Base-by-base conservation (phyloP, 2,797 vertebrate species). In the Lophura swinhoii region DNA sequence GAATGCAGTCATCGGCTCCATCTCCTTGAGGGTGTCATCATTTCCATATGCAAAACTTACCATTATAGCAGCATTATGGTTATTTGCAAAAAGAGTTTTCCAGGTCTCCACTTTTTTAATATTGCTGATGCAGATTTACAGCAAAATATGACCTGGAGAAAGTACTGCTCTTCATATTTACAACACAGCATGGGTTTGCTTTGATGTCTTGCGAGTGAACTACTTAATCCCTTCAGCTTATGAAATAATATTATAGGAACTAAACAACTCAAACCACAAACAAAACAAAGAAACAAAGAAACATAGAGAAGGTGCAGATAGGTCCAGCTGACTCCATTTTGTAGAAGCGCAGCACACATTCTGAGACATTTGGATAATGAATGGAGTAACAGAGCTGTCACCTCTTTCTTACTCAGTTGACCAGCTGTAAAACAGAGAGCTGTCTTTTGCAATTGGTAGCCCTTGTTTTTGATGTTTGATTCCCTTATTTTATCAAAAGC, bases 381-480 rank as follows among this genome's bases (percentile, higher is more conserved):
- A 56, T 11, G 39, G 68, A 91, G 67, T 51, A 90, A 87, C 23
- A 68, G 51, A 88, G 64, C 74, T 78, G 77, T 84, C 86, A 82
- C 29, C 60, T 86, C 70, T 35, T 67, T 51, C n/a, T 77, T 86
- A 35, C 63, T 93, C 83, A 51, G 46, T 63, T 95, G 86, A 78
- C 92, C 95, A 93, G 80, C 80, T 84, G 58, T 41, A 53, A 64
- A 75, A 79, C 58, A 37, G 55, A 83, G 71, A 67, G 53, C 94
- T 91, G 84, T 33, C 68, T 91, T 28, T 58, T 87, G 66, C 72
- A 87, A 41, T 0, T 49, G 64, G 71, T n/a, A 87, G 68, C 46
- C 4, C 8, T 33, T 66, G 53, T 64, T 23, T 94, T 95, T 95
- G 90, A 93, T 92, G 78, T 89, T 92, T 87, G 55, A 93, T 94